Evolutionary conservation across 2,797 vertebrate genomes (phyloP).

Genomic region (Helarctos malayanus): DNA sequence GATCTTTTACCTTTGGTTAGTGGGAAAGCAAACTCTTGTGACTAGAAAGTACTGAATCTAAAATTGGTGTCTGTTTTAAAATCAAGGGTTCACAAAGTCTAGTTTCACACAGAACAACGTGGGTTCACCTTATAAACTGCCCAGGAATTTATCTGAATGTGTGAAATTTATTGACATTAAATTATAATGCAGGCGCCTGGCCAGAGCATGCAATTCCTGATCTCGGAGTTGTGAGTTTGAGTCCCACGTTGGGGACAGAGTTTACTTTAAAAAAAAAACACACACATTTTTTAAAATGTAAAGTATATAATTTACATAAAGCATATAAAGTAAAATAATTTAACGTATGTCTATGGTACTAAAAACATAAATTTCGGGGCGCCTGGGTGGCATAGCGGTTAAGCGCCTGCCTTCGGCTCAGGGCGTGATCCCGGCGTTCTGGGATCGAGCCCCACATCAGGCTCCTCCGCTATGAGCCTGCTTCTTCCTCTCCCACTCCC

Average conservation of each 20-base stretch:
- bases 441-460: too few species aligned
- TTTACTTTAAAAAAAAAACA: neutral
- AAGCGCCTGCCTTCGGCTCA: too few species aligned
- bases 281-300: too few species aligned
- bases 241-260: neutral
- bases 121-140: neutral
- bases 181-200: neutral
- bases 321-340: neutral
- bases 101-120: neutral
- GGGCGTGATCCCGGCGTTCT: too few species aligned
- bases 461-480: too few species aligned
- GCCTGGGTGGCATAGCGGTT: too few species aligned
- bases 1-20: neutral
- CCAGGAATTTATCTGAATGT: neutral
- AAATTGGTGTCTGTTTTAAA: slow-evolving; percentile 17
- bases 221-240: neutral
- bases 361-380: neutral
- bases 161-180: neutral
- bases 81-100: neutral
- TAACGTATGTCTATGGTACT: neutral
- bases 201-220: neutral
- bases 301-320: neutral
- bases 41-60: neutral
- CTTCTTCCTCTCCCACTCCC: too few species aligned
- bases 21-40: neutral